These are phyloP conservation scores for Bos javanicus DNA, from an alignment of 2,113 vertebrate species.

Conservation along the genomic window DNA sequence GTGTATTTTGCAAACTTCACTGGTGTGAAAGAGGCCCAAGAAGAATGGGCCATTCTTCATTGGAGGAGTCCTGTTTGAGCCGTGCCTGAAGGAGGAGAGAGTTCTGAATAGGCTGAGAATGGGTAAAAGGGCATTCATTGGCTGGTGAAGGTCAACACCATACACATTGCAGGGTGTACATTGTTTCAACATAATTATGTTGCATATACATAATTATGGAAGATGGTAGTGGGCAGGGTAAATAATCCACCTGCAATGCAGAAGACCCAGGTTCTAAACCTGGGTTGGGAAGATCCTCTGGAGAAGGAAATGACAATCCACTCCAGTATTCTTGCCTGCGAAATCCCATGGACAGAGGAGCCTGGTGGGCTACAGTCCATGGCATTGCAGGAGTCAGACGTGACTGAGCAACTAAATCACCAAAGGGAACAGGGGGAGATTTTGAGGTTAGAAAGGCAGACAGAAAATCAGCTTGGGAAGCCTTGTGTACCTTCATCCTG, in stretches of 20 bases:
- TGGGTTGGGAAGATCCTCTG: background rate
- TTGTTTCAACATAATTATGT: fast-evolving
- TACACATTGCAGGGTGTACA: fast-evolving
- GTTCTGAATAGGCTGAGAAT: background rate
- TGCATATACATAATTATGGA: background rate
- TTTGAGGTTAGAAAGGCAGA: background rate
- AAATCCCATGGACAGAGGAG: background rate
- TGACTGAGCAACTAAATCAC: background rate
- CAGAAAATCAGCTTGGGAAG: background rate
- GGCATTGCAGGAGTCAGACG: background rate
- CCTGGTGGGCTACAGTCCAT: background rate
- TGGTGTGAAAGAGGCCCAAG: background rate
- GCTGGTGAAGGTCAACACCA: too few relatives aligned
- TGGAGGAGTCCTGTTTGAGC: background rate
- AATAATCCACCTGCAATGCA: background rate
- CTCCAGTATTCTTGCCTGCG: background rate
- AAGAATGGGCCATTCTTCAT: background rate
- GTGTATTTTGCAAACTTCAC: background rate
- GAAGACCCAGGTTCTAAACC: background rate
- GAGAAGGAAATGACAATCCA: background rate
- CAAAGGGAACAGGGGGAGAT: background rate
- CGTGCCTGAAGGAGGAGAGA: background rate
- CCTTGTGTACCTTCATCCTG: background rate
- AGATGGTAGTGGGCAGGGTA: background rate
- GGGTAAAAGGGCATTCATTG: background rate